Base-by-base conservation (phyloP, 2,797 vertebrate species). In the Chelonia mydas region DNA sequence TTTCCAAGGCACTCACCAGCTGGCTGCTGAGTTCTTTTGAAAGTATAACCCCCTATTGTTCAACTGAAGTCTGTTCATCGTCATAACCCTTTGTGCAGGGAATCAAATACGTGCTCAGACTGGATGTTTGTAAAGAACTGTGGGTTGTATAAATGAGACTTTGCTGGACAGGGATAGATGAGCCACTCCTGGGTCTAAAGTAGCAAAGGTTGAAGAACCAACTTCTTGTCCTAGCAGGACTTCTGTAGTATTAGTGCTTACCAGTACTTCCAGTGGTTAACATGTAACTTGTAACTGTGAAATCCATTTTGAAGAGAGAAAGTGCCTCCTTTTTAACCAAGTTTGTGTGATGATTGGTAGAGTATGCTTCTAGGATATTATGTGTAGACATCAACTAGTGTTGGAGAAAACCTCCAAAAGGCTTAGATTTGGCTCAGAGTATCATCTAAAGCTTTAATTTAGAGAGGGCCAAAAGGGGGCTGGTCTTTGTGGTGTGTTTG, bases 251-350 rank as follows among this genome's bases (percentile, higher is more conserved):
- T 59, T 31, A 59, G 57, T 89, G 83, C 93, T 95, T 91, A 94
- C 90, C 85, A 95, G 47, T 94, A 92, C 86, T 88, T 97, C 28
- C 27, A 57, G 91, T 86, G 91, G 65, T 91, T 93, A 95, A 90
- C 94, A 93, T 96, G 61, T 96, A 89, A 80, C 89, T 96, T 90
- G 93, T 86, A 89, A 93, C 81, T 88, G 78, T 92, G 90, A 93
- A 97, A 89, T 95, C 91, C 31, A 84, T 90, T 94, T 94, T 94
- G 91, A 51, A 81, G 81, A 87, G 84, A 95, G 92, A 87, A 88
- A 80, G 90, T 96, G 96, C 96, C 92, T 89, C 51, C 87, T 65
- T 94, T 85, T 90, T 92, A 84, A 74, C n/a, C 23, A 45, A 57
- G 59, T 91, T 51, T 88, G 21, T 90, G 50, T 78, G 78, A 84